Percentiles rank a stretch among this genome's conserved stretches.
These are phyloP conservation scores for Phyllotis vaccarum DNA, from an alignment of 2,797 vertebrate genomes.

Conservation along the genomic window DNA sequence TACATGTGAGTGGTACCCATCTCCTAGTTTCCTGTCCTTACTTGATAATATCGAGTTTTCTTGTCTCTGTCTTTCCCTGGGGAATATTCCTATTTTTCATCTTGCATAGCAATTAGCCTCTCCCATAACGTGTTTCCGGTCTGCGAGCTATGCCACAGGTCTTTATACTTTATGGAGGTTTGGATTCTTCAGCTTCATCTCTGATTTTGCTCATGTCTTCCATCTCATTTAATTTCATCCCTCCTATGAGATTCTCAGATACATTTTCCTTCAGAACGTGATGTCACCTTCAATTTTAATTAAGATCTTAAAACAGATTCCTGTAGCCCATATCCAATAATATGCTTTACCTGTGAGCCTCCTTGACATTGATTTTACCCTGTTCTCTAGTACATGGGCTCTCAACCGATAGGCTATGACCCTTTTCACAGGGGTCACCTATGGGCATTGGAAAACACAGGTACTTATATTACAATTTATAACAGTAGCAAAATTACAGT, in stretches of 20 bases:
- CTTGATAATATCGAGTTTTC: constrained; percentile 10
- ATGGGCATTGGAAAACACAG: background rate
- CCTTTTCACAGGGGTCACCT: background rate
- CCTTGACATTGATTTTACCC: background rate
- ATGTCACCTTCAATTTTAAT: constrained; percentile 21
- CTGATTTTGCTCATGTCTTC: background rate
- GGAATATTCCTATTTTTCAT: background rate
- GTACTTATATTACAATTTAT: background rate
- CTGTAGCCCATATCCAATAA: background rate
- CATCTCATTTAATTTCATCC: background rate
- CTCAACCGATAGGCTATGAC: background rate
- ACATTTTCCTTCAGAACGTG: background rate
- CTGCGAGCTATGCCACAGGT: background rate
- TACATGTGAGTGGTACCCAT: background rate
- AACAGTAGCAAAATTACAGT: background rate
- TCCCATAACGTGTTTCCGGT: background rate
- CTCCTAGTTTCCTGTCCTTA: background rate
- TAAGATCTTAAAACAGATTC: background rate
- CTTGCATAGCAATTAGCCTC: background rate
- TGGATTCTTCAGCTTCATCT: background rate
- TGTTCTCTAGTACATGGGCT: background rate
- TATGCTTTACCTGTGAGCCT: background rate
- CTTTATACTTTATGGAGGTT: background rate
- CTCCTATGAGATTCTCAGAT: background rate
- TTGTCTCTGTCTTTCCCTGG: background rate